Evolutionary conservation across 2,888 invertebrate genomes (phyloP), one percentile per base, ranked within the genome.

Genomic region (Hyposoter dolosus): DNA sequence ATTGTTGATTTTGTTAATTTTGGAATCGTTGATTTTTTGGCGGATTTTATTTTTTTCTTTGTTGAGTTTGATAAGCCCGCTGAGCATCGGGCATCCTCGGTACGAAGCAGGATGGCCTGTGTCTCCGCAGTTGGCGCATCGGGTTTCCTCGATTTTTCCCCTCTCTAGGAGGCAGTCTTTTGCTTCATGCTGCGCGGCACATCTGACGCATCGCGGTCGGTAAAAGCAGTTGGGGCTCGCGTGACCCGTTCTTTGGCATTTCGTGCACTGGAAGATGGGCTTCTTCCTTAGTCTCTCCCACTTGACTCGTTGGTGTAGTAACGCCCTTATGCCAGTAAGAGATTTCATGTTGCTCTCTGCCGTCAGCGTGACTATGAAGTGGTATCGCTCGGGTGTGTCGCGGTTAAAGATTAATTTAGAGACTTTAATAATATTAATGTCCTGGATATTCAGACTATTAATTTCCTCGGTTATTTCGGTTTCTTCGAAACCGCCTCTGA

Each of bases 201-300:
- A 87, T 56, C 81, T 87, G 5, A 77, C 84, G 60, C 85, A 87
- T 45, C 72, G 77, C 10, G 17, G 32, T n/a, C 23, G 53, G 1
- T 76, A 17, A 12, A 50, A 6, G 45, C 85, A 85, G 77, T 85
- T 85, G n/a, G 78, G 0, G 12, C 69, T 81, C 4, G 82, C 79
- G 40, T 87, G 87, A 12, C 85, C 87, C 0, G 72, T 60, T 17
- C 71, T 40, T 50, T 87, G 84, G 60, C 85, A 86, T 0, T 84
- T 84, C 35, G 63, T 45, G 45, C 45, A 45, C 45, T 45, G 45
- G 45, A 45, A 45, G 43, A 40, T 66, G 35, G 35, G n/a, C 9
- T 32, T 76, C 50, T 69, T 65, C 50, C 74, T 82, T 4, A 83
- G 53, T 50, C 40, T 53, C 7, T 86, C 81, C 81, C 84, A 86